phyloP scores from a whole-genome alignment of 2,113 vertebrate species.

The Oncorhynchus clarkii region DNA sequence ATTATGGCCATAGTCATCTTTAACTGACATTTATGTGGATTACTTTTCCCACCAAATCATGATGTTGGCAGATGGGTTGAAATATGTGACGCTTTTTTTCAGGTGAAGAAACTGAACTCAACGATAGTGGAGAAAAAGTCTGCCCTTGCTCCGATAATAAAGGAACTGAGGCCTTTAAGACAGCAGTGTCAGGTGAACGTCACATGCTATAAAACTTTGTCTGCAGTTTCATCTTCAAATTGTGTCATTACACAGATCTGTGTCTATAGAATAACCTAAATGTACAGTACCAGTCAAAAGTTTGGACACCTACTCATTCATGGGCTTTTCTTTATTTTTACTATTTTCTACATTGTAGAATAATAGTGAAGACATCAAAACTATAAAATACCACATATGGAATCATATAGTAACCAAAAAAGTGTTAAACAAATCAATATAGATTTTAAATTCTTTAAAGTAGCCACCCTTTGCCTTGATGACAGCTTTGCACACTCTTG shows the following conservation, averaged over 20 bases:
- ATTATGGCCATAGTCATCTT: not conserved
- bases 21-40: not conserved
- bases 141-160: constrained; percentile 89
- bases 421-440: no score
- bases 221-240: not conserved
- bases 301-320: no score
- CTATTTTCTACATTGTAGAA: no score
- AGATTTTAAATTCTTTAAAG: no score
- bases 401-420: no score
- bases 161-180: constrained; percentile 88
- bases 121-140: constrained; percentile 90
- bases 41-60: not conserved
- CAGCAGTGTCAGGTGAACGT: constrained; percentile 84
- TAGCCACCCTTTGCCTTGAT: no score
- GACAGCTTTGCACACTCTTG: no score
- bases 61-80: not conserved
- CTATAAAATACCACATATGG: no score
- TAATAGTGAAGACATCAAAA: no score
- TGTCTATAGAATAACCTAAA: not conserved
- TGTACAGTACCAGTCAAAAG: not conserved
- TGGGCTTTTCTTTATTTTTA: no score
- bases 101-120: constrained; percentile 92
- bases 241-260: not conserved
- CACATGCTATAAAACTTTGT: not conserved
- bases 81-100: constrained; percentile 28